Base-by-base conservation (phyloP, 2,113 vertebrate genomes). In the Ahaetulla prasina region DNA sequence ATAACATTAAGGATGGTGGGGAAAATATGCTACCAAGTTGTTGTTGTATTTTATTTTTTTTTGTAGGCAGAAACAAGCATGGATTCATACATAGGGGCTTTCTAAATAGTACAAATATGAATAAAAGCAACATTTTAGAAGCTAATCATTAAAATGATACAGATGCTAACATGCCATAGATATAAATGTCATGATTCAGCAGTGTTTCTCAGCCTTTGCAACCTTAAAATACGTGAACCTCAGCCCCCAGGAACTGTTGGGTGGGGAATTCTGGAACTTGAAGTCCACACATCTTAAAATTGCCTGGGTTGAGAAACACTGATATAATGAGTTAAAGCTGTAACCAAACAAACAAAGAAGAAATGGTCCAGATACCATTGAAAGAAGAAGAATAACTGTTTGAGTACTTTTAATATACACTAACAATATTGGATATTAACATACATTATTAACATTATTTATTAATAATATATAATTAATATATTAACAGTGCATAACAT, bases 1-100 rank as follows among this genome's bases (percentile, higher is more conserved):
- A 98, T 97, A 97, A 97, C 93, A 8, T 95, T 96, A 16, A 39
- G 52, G 50, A 35, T n/a, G 8, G 94, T 96, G 97, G 97, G 98
- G 97, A 97, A 97, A 96, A 55, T 3, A 85, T 0, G 45, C 10
- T 27, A 18, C 35, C 52, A 96, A 1, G 23, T 93, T n/a, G n/a
- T n/a, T n/a, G n/a, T n/a, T n/a, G n/a, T n/a, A n/a, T 20, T 9
- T 22, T 25, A 85, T 22, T 57, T 57, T 12, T 52, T 12, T 52
- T 85, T 27, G 25, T 25, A 89, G 35, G 43, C 10, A 53, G 3
- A 52, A n/a, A 47, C 43, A 50, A 8, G 5, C 57, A 22, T 4
- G 4, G 30, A n/a, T n/a, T 35, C 30, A 53, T n/a, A 53, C 22
- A 68, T 18, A 74, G 2, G 5, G 1, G 1, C 2, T 50, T 88